Conservation (phyloP, 2,113 vertebrate species). For the Sus scrofa region T2T-Sscrofa CM000818.6:48070001-48070500, state of each 20-base stretch:
- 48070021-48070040: background rate
- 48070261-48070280: too few species aligned
- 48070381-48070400: background rate
- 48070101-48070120: background rate
- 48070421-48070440: background rate
- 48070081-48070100: background rate
- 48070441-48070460: background rate
- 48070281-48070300: too few species aligned
- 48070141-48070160: too few species aligned
- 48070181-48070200: too few species aligned
- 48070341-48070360: background rate
- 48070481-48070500: conserved; percentile 28
- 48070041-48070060: background rate
- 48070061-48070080: background rate
- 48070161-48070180: too few species aligned
- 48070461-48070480: conserved; percentile 43
- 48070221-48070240: too few species aligned
- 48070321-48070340: too few species aligned
- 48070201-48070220: too few species aligned
- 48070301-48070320: too few species aligned
- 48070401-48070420: background rate
- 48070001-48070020: background rate
- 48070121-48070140: background rate
- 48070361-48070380: background rate
- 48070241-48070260: too few species aligned